Percentiles rank a stretch among this genome's conserved stretches.
Conservation (phyloP, 2,797 vertebrate genomes). For the Lutjanus argentimaculatus region DNA sequence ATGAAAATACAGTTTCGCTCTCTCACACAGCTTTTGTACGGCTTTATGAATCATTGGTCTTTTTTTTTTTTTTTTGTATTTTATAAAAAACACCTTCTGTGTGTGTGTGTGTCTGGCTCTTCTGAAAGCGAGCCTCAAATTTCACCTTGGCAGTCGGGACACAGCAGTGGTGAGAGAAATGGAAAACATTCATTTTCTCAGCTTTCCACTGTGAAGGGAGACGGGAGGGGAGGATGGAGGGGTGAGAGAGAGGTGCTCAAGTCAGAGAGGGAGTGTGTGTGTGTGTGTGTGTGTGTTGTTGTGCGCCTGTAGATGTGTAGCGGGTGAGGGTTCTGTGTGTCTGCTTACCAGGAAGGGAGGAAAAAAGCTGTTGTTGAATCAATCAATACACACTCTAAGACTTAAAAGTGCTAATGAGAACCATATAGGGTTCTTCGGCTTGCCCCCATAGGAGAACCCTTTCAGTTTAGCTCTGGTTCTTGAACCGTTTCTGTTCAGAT, state of each 20-base stretch:
- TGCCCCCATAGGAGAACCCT: no score
- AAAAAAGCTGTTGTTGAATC: slow-evolving; percentile 27
- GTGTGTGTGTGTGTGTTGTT: background rate
- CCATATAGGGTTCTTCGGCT: no score
- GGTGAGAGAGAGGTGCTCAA: slow-evolving; percentile 43
- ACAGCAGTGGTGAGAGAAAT: slow-evolving; percentile 39
- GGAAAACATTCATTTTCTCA: slow-evolving; percentile 74
- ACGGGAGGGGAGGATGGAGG: slow-evolving; percentile 31
- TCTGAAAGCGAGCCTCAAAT: slow-evolving; percentile 56
- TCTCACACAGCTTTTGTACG: slow-evolving; percentile 41
- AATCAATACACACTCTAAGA: background rate
- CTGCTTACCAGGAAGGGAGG: background rate
- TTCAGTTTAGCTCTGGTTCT: no score
- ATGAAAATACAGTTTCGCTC: slow-evolving; percentile 43
- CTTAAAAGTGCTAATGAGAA: no score
- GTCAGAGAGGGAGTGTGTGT: slow-evolving; percentile 32
- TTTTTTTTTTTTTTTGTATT: background rate
- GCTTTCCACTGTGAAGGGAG: slow-evolving; percentile 55
- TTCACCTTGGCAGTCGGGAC: slow-evolving; percentile 66
- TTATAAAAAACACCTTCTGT: slow-evolving; percentile 12
- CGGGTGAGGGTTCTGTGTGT: slow-evolving; percentile 14
- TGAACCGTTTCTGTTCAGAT: no score
- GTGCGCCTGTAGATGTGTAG: slow-evolving; percentile 24
- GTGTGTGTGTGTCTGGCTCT: slow-evolving; percentile 25
- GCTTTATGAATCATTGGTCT: slow-evolving; percentile 36